These are phyloP conservation scores for Watsonalla binaria DNA, from an alignment of 2,888 invertebrate species.

Conservation along the genomic window DNA sequence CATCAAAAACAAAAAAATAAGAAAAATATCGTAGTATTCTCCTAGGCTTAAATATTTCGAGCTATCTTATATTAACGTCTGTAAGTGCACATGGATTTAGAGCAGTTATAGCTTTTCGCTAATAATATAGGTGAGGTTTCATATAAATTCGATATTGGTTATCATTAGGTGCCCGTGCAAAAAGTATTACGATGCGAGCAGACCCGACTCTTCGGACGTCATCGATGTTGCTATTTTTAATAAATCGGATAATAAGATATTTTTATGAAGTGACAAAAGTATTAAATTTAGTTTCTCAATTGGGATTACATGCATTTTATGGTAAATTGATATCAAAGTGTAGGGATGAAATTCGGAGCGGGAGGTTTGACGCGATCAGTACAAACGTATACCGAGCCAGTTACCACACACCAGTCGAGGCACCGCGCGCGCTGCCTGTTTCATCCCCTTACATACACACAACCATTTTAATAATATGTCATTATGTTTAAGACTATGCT, in stretches of 20 bases:
- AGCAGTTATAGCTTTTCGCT: conserved; percentile 66
- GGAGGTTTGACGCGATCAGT: conserved; percentile 48
- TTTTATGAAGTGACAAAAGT: conserved; percentile 76
- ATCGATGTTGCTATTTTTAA: conserved; percentile 59
- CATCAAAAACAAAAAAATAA: conserved; percentile 54
- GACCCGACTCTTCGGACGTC: conserved; percentile 46
- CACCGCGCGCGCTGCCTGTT: conserved; percentile 36
- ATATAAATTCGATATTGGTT: conserved; percentile 54
- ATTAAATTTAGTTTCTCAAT: conserved; percentile 63
- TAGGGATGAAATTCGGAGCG: conserved; percentile 51
- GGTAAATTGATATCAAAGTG: conserved; percentile 41
- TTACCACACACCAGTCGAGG: conserved; percentile 57
- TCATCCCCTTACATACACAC: conserved; percentile 45
- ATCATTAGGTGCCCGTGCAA: conserved; percentile 48
- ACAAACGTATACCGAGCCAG: conserved; percentile 69
- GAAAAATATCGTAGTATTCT: conserved; percentile 65
- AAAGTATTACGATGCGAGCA: conserved; percentile 62
- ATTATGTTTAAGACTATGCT: conserved; percentile 61
- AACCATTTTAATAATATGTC: conserved; percentile 53
- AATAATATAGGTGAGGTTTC: conserved; percentile 50
- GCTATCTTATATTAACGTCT: conserved; percentile 66
- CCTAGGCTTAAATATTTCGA: conserved; percentile 70
- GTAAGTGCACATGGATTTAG: conserved; percentile 74
- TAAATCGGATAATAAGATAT: conserved; percentile 55
- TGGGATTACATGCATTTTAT: conserved; percentile 48